Conservation (phyloP, 2,888 invertebrate genomes). For the Rhamphomyia laevipes region DNA sequence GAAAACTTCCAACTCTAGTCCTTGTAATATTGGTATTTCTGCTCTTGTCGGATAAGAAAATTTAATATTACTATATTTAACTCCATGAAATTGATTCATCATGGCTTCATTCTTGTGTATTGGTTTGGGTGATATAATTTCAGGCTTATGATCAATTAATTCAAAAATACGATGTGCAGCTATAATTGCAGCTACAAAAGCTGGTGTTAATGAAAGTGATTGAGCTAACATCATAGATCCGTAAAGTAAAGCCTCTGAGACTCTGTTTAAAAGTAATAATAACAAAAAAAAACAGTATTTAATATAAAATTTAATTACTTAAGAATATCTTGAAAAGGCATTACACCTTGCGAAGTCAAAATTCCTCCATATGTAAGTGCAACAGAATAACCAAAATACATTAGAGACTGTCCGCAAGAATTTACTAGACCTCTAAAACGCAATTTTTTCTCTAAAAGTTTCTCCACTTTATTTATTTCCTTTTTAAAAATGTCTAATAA, state of each 20-base stretch:
- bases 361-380: slow-evolving; percentile 62
- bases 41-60: slow-evolving; percentile 76
- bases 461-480: slow-evolving; percentile 43
- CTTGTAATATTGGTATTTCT: slow-evolving; percentile 60
- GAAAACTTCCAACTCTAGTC: slow-evolving; percentile 52
- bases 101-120: slow-evolving; percentile 28
- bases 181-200: slow-evolving; percentile 59
- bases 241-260: slow-evolving; percentile 64
- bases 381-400: slow-evolving; percentile 60
- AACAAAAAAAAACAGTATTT: neutral
- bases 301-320: slow-evolving; percentile 38
- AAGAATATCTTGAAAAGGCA: slow-evolving; percentile 56
- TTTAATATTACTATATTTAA: slow-evolving; percentile 50
- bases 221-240: slow-evolving; percentile 73
- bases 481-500: slow-evolving; percentile 47
- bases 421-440: slow-evolving; percentile 56
- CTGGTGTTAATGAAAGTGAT: slow-evolving; percentile 64
- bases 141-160: slow-evolving; percentile 48
- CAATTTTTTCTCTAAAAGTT: slow-evolving; percentile 42
- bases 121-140: slow-evolving; percentile 39
- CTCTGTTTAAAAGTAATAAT: slow-evolving; percentile 42
- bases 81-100: slow-evolving; percentile 30
- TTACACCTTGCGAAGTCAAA: slow-evolving; percentile 48
- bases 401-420: slow-evolving; percentile 57
- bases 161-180: slow-evolving; percentile 58